Evolutionary conservation across 2,888 invertebrate species (phyloP), one percentile per base, ranked within the genome.

Genomic region (Blastobasis lacticolella): DNA sequence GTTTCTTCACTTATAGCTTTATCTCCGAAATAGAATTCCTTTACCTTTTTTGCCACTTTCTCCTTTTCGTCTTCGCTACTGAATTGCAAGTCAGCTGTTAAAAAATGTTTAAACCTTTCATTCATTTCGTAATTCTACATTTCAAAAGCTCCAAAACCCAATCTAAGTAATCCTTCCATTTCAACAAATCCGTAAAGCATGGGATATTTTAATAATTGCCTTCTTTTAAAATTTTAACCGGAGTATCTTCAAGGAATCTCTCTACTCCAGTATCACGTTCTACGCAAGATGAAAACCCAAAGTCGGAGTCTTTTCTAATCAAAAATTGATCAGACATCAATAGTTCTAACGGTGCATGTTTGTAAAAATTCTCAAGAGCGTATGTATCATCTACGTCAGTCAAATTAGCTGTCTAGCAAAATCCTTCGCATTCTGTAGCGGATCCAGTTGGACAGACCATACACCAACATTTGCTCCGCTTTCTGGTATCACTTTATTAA

Each of bases 31-130:
- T 72, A 71, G 54, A 71, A 71, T 45, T 67, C 49, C 54, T 75
- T 78, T 0, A 76, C 50, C 48, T 53, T 40, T 10, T 62, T 49
- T 1, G 67, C 64, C 5, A 78, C 57, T 49, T 58, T 47, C 50
- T 71, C 60, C 54, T 56, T 75, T n/a, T n/a, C n/a, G n/a, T n/a
- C n/a, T n/a, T n/a, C n/a, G n/a, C n/a, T n/a, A n/a, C n/a, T n/a
- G n/a, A 75, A 75, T 45, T 66, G 52, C 5, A 82, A 58, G 50
- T 81, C 72, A 9, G 55, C 61, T 4, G 81, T 78, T 10, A 82
- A 42, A 49, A 76, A 81, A 10, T 78, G 69, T 0, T 73, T 66
- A 61, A 81, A 79, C 0, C 68, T 71, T n/a, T 66, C 55, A 61
- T 75, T 74, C 75, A 83, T 80, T 51, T 41, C 57, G 5, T 57